These are phyloP conservation scores for Hemiprocne comata DNA, from an alignment of 2,113 vertebrate genomes.

Conservation along the genomic window DNA sequence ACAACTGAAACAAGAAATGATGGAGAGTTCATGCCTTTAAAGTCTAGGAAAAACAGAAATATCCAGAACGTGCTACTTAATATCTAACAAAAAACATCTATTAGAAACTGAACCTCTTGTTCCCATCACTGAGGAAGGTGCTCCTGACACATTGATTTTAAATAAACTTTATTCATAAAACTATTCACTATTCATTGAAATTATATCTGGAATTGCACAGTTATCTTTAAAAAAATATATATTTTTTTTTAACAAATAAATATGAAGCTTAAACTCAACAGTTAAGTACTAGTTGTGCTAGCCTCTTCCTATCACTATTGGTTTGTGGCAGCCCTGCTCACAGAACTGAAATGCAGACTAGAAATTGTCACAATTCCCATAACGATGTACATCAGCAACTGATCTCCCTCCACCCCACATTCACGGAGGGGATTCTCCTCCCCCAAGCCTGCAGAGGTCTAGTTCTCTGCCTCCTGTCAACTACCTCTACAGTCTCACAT, in stretches of 20 bases:
- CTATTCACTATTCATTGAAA: not conserved
- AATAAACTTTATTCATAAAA: not conserved
- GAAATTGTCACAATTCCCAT: not conserved
- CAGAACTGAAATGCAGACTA: not conserved
- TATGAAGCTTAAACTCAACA: not conserved
- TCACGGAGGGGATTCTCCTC: not conserved
- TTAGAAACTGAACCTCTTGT: not conserved
- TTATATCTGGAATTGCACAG: not conserved
- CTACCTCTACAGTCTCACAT: not conserved
- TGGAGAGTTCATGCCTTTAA: not conserved
- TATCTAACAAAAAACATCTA: not conserved
- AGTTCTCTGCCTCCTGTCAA: not conserved
- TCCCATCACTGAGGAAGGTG: not conserved
- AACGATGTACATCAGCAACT: fast-evolving
- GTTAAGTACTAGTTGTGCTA: not conserved
- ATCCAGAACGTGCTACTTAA: not conserved
- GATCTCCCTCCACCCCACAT: not conserved
- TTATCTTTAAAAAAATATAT: not conserved
- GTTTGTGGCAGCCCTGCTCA: not conserved
- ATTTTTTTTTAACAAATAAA: not conserved
- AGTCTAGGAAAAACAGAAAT: not conserved
- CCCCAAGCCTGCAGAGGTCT: not conserved
- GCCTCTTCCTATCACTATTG: not conserved
- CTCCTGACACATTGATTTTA: not conserved
- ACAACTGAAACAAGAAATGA: not conserved